phyloP scores from a whole-genome alignment of 2,797 vertebrate species.

The Anguilla megastoma region DNA sequence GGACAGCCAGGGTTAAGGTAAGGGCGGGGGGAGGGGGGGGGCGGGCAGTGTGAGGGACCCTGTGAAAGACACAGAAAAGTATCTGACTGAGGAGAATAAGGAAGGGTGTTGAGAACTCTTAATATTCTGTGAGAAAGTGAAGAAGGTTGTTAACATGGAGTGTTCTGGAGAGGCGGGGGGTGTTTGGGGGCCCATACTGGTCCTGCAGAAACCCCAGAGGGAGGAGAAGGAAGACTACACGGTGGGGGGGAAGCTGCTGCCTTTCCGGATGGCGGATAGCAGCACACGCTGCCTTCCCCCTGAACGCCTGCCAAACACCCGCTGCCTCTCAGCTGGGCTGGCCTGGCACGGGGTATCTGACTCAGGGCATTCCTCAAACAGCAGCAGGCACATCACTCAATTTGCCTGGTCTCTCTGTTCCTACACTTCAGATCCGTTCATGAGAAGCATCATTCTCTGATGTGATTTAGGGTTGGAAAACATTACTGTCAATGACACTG shows the following conservation, averaged over 20 bases:
- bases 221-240: too few species aligned
- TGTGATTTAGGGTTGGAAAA: not conserved
- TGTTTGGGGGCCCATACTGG: not conserved
- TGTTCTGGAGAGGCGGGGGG: not conserved
- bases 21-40: conserved; percentile 20
- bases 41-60: not conserved
- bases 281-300: not conserved
- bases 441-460: not conserved
- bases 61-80: not conserved
- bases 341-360: not conserved
- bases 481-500: not conserved
- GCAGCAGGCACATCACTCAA: not conserved
- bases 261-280: not conserved
- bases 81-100: not conserved
- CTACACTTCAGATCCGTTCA: not conserved
- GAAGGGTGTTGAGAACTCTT: not conserved
- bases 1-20: conserved; percentile 89
- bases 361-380: not conserved
- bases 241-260: not conserved
- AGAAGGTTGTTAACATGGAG: not conserved
- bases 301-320: not conserved
- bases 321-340: not conserved
- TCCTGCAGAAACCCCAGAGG: too few species aligned
- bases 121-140: not conserved
- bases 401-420: not conserved